phyloP scores from a whole-genome alignment of 2,113 vertebrate genomes.

The human (Homo sapiens) region GRCh38 chr5:173673001-173673500 shows the following conservation, averaged over 20 bases:
- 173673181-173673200: background rate
- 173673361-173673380: background rate
- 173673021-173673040: background rate
- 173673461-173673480: constrained; percentile 78
- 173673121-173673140: background rate
- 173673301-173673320: background rate
- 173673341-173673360: background rate
- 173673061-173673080: background rate
- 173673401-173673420: constrained; percentile 59
- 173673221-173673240: background rate
- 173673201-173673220: background rate
- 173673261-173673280: background rate
- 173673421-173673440: constrained; percentile 76
- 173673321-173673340: constrained; percentile 56
- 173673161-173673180: background rate
- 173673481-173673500: constrained; percentile 73
- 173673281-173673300: constrained; percentile 41
- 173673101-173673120: background rate
- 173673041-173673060: background rate
- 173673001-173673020: background rate
- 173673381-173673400: constrained; percentile 47
- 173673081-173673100: background rate
- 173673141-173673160: background rate
- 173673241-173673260: background rate
- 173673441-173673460: constrained; percentile 80